These are phyloP conservation scores for Nautilus pompilius DNA, from an alignment of 1,140 invertebrate genomes.

Conservation along the genomic window DNA sequence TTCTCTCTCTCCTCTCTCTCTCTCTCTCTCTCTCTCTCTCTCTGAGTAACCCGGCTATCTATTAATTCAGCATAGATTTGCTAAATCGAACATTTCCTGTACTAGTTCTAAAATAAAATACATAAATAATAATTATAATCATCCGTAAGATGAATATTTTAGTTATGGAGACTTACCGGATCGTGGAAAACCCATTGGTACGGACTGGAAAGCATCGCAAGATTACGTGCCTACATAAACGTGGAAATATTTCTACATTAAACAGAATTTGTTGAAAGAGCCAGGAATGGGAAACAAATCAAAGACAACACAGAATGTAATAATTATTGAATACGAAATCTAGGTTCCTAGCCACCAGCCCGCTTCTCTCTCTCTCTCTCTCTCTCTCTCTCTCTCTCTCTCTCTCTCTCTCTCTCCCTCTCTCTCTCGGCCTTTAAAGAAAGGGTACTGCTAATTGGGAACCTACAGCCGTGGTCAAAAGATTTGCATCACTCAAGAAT, in stretches of 20 bases:
- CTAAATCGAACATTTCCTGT: background rate
- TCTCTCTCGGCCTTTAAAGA: background rate
- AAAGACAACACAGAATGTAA: background rate
- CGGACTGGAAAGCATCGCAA: slow-evolving; percentile 47
- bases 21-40: background rate
- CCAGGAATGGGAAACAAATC: background rate
- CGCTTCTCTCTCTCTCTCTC: background rate
- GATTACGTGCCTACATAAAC: slow-evolving; percentile 34
- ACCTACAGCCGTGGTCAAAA: too few relatives aligned
- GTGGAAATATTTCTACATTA: too few relatives aligned
- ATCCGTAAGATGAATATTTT: background rate
- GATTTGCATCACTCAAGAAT: too few relatives aligned
- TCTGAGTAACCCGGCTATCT: background rate
- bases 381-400: slow-evolving; percentile 11
- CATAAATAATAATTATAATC: background rate
- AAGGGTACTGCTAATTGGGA: too few relatives aligned
- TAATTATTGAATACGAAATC: too few relatives aligned
- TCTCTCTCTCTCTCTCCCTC: slow-evolving; percentile 1
- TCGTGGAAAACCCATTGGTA: slow-evolving; percentile 46
- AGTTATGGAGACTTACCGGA: slow-evolving; percentile 25
- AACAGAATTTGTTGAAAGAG: background rate
- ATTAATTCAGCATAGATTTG: background rate
- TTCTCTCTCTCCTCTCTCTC: background rate
- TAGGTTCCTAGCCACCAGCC: background rate
- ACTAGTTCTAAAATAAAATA: background rate